phyloP scores from a whole-genome alignment of 2,888 invertebrate genomes.

The Yponomeuta plumbellus region DNA sequence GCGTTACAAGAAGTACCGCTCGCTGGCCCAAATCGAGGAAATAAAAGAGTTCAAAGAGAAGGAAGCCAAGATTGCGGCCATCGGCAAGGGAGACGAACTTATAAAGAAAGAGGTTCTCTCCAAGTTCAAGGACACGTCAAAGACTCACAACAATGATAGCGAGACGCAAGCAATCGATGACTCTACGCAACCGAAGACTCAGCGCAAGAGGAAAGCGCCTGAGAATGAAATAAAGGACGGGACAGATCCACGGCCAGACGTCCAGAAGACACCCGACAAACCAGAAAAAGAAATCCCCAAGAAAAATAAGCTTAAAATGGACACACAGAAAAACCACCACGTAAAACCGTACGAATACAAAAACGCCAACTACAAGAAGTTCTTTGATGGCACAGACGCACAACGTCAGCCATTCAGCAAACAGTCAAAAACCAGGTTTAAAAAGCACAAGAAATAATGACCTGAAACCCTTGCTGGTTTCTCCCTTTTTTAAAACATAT shows the following conservation, averaged over 20 bases:
- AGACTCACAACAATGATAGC: conserved; percentile 18
- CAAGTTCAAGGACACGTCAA: conserved; percentile 42
- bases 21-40: conserved; percentile 50
- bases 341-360: conserved; percentile 42
- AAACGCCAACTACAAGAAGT: conserved; percentile 50
- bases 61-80: conserved; percentile 51
- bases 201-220: conserved; percentile 42
- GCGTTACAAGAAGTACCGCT: conserved; percentile 53
- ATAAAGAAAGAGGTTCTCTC: conserved; percentile 48
- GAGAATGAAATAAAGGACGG: background rate
- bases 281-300: background rate
- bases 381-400: conserved; percentile 38
- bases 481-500: conserved; percentile 31
- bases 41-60: conserved; percentile 49
- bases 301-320: background rate
- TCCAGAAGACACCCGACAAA: background rate
- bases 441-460: conserved; percentile 35
- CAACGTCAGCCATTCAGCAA: conserved; percentile 36
- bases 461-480: background rate
- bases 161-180: background rate
- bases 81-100: conserved; percentile 48
- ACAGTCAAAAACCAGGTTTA: conserved; percentile 41
- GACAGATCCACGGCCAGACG: background rate
- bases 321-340: conserved; percentile 21
- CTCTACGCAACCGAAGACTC: conserved; percentile 17